phyloP scores from a whole-genome alignment of 2,888 invertebrate species.

The Paralinhomoeus sp. region DNA sequence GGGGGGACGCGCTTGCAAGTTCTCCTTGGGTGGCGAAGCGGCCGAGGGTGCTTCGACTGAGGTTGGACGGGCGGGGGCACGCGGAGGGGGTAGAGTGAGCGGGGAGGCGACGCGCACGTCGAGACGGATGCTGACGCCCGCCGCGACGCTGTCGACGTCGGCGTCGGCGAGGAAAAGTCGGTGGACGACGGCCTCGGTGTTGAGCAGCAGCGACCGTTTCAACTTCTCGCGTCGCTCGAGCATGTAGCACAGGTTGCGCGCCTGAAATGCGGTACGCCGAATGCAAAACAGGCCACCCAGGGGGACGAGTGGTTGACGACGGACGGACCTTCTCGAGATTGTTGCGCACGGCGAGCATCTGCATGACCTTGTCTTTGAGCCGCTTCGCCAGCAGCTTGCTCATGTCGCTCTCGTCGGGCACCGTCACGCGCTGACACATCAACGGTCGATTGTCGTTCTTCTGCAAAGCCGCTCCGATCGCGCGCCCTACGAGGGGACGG shows the following conservation, averaged over 20 bases:
- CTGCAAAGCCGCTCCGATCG: not conserved
- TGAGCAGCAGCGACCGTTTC: constrained; percentile 27
- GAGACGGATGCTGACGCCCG: too few relatives aligned
- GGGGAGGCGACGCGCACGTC: too few relatives aligned
- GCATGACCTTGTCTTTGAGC: constrained; percentile 50
- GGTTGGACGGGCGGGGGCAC: too few relatives aligned
- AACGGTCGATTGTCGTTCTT: constrained; percentile 38
- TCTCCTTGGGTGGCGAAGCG: too few relatives aligned
- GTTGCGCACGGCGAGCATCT: constrained; percentile 80
- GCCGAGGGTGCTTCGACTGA: too few relatives aligned
- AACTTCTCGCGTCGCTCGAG: constrained; percentile 78
- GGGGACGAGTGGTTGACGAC: too few relatives aligned
- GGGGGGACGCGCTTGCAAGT: too few relatives aligned
- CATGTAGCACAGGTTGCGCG: constrained; percentile 91
- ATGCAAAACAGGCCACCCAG: too few relatives aligned
- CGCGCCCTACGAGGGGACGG: not conserved
- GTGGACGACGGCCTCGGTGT: not conserved
- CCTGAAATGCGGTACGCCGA: constrained; percentile 28
- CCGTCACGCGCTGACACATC: constrained; percentile 48
- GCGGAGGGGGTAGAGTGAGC: too few relatives aligned
- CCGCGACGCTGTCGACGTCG: too few relatives aligned
- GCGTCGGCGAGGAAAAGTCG: constrained; percentile 4
- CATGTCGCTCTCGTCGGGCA: constrained; percentile 49
- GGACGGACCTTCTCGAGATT: constrained; percentile 84
- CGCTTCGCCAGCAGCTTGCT: constrained; percentile 28